Evolutionary conservation across 1,140 invertebrate genomes (phyloP).

Genomic region (Hermetia illucens): DNA sequence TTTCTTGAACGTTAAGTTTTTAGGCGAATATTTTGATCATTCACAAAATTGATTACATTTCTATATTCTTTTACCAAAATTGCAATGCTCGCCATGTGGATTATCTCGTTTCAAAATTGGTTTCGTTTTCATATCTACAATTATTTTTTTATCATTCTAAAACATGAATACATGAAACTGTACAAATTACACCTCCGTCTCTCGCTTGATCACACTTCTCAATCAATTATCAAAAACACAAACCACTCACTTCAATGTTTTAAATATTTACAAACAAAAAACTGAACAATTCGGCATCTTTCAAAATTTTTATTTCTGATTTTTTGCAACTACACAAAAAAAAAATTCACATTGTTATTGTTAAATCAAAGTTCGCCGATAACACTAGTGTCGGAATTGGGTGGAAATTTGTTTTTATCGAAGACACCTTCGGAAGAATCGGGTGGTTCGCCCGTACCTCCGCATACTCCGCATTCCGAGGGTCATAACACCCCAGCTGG

Average conservation of each 20-base stretch:
- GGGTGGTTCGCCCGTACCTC: constrained; percentile 36
- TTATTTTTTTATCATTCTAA: too few species aligned
- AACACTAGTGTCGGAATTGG: constrained; percentile 75
- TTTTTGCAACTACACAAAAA: background rate
- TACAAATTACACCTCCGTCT: too few species aligned
- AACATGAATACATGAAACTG: too few species aligned
- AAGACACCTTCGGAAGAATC: constrained; percentile 77
- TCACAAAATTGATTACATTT: constrained; percentile 18
- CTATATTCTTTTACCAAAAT: constrained; percentile 5
- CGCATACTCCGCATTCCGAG: constrained; percentile 32
- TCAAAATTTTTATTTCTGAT: constrained; percentile 5
- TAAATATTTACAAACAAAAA: too few species aligned
- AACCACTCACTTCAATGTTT: too few species aligned
- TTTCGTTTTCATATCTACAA: too few species aligned
- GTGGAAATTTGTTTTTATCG: constrained; percentile 67
- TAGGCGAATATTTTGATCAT: too few species aligned
- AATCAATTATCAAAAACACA: too few species aligned
- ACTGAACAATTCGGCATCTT: too few species aligned
- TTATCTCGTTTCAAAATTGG: too few species aligned
- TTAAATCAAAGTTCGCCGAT: constrained; percentile 57
- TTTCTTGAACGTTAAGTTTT: constrained; percentile 7
- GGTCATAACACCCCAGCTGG: constrained; percentile 29
- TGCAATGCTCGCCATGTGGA: background rate
- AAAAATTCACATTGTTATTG: background rate
- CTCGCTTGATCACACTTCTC: too few species aligned